These are phyloP conservation scores for Falco concolor DNA, from an alignment of 2,797 vertebrate genomes.

Conservation along the genomic window DNA sequence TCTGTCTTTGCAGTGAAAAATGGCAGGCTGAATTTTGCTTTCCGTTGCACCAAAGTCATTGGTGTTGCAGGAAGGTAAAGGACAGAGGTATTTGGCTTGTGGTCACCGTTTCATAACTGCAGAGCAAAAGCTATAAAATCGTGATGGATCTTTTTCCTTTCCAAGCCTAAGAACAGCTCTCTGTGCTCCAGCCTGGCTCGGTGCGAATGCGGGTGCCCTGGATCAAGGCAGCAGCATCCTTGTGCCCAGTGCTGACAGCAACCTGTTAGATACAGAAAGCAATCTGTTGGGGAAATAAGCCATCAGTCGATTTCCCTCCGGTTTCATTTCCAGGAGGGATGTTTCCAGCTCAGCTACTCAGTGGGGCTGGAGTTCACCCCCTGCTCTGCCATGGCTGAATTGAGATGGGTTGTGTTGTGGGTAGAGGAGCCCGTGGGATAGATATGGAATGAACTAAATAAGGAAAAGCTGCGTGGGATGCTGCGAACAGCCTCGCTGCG, in stretches of 20 bases:
- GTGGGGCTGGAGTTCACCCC: neutral
- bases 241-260: neutral
- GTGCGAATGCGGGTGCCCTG: neutral
- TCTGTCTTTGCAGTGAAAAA: slow-evolving; percentile 25
- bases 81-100: slow-evolving; percentile 10
- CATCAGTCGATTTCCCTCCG: neutral
- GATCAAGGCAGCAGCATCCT: neutral
- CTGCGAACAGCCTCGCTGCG: neutral
- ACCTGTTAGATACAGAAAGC: neutral
- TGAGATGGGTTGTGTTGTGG: neutral
- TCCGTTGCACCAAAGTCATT: neutral
- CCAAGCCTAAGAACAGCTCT: neutral
- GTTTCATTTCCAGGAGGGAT: neutral
- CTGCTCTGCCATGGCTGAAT: neutral
- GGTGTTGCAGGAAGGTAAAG: neutral
- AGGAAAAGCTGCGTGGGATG: slow-evolving; percentile 32
- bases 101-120: slow-evolving; percentile 1
- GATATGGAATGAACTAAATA: neutral
- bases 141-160: neutral
- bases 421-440: neutral
- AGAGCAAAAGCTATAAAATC: slow-evolving; percentile 9
- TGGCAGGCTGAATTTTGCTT: neutral
- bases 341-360: neutral
- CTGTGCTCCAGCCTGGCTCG: neutral
- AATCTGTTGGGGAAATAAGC: neutral